Evolutionary conservation across 2,888 invertebrate genomes (phyloP), one percentile per base, ranked within the genome.

Genomic region (Griposia aprilina): DNA sequence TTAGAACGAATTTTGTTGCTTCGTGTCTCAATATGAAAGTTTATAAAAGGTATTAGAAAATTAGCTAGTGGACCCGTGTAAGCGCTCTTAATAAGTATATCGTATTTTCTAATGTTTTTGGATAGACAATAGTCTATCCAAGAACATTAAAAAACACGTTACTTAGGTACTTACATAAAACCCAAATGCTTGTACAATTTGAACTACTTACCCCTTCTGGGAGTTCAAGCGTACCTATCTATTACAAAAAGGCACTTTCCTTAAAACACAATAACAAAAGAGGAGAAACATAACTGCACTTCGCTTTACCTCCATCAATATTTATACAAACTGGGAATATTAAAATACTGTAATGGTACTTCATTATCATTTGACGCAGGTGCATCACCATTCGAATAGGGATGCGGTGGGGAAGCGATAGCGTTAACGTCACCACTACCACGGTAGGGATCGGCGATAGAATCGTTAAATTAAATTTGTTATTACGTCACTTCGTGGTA

Each of bases 301-400:
- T 45, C 13, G n/a, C 52, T 67, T 30, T 52, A 60, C 48, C 41
- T 23, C 23, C 59, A 52, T 73, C 23, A 73, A 65, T 80, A 80
- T 80, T 80, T 68, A 75, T 45, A 76, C 78, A 81, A 83, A 75
- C 77, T 67, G 66, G 62, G 52, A 78, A 83, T 85, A 85, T 85
- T 86, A 85, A 87, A 87, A 87, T 88, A 88, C 86, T 85, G 76
- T 88, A 88, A 90, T 87, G 67, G 77, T 74, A 78, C 80, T 90
- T 85, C 87, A 88, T 89, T 91, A 90, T 87, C 89, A 86, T 87
- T 88, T 82, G 80, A 71, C 50, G 78, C 90, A 90, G 88, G 85
- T 90, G 88, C 88, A 91, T 89, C 90, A 89, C 84, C 82, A 90
- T 91, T 89, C 87, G 84, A 90, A 90, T 89, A 74, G 81, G 78